A percentile compares a stretch with the other conserved stretches of the same genome.
Conservation (phyloP, 2,797 vertebrate genomes). For the Eptatretus atami region DNA sequence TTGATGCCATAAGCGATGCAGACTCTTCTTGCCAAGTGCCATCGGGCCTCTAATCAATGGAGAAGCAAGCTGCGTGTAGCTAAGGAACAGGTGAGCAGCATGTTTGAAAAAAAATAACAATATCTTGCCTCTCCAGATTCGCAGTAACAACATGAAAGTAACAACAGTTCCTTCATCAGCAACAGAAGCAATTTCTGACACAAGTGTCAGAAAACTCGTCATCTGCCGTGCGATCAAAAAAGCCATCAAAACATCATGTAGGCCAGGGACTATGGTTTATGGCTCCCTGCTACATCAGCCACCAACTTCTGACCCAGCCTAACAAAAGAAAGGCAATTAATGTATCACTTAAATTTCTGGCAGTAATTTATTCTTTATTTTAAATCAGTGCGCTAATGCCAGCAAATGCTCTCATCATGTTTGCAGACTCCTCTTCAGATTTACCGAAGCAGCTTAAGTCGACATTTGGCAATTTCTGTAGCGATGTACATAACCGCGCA, state of each 20-base stretch:
- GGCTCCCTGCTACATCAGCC: too few relatives aligned
- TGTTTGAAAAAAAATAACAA: not conserved
- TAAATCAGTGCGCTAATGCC: too few relatives aligned
- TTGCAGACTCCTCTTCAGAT: too few relatives aligned
- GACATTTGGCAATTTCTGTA: too few relatives aligned
- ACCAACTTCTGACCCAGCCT: not conserved
- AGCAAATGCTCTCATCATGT: too few relatives aligned
- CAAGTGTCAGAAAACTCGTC: not conserved
- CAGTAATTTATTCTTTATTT: conserved; percentile 2
- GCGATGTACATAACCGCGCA: too few relatives aligned
- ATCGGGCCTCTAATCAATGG: conserved; percentile 50
- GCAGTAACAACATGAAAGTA: not conserved
- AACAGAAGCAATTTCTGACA: not conserved
- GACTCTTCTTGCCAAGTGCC: conserved; percentile 64
- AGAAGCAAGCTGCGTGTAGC: conserved; percentile 43
- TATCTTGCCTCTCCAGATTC: not conserved
- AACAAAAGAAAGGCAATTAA: not conserved
- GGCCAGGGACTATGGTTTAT: too few relatives aligned
- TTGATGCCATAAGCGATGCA: conserved; percentile 67
- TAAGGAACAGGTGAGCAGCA: conserved; percentile 46
- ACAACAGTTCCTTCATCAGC: not conserved
- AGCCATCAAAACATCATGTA: too few relatives aligned
- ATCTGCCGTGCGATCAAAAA: not conserved
- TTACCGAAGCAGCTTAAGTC: too few relatives aligned
- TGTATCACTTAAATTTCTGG: not conserved